Evolutionary conservation across 2,113 vertebrate genomes (phyloP).

Genomic region (Acinonyx jubatus): DNA sequence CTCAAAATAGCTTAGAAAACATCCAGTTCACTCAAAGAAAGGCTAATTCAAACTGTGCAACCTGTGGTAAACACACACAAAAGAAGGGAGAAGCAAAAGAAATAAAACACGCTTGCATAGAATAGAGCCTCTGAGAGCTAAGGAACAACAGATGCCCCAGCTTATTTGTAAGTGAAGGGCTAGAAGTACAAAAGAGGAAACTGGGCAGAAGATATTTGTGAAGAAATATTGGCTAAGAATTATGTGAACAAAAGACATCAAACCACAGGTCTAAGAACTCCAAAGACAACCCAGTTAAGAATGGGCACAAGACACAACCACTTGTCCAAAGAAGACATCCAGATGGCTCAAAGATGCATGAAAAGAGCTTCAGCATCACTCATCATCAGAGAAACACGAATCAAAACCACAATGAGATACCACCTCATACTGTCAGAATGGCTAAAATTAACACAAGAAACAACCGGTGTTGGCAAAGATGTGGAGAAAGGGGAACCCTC

Average conservation of each 20-base stretch:
- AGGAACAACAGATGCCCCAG: too few species aligned
- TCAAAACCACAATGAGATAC: too few species aligned
- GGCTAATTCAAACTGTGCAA: not conserved
- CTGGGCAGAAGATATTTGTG: not conserved
- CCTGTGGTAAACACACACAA: not conserved
- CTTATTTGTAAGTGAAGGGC: not conserved
- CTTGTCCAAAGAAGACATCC: too few species aligned
- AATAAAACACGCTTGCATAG: not conserved
- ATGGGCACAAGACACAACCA: too few species aligned
- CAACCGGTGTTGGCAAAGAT: too few species aligned
- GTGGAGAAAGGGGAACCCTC: too few species aligned
- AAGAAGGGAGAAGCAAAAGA: not conserved
- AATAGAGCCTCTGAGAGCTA: not conserved
- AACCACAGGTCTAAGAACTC: not conserved
- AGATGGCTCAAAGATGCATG: too few species aligned
- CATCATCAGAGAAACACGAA: too few species aligned
- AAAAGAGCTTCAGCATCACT: too few species aligned
- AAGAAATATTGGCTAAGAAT: not conserved
- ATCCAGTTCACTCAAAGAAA: not conserved
- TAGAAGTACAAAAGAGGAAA: not conserved
- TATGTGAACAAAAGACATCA: not conserved
- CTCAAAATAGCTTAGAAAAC: not conserved
- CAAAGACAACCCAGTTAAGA: not conserved
- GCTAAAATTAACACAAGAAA: too few species aligned
- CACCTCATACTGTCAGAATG: too few species aligned